Evolutionary conservation across 53 echinoderm and acorn worm species (phyloP), one percentile per base, ranked within the genome.

Genomic region (Arbacia lixula): DNA sequence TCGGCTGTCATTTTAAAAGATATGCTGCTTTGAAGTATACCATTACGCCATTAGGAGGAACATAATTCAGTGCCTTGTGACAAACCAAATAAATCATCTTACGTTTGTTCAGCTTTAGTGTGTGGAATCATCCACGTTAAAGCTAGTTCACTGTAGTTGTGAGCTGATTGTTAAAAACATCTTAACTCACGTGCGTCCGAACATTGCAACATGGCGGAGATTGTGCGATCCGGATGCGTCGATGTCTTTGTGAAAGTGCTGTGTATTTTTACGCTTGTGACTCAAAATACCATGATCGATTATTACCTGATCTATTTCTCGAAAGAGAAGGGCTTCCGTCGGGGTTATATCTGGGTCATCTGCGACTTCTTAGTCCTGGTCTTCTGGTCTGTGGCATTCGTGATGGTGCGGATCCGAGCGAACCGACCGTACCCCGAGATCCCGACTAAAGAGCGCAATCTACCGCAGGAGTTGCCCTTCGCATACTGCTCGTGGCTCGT

Each of bases 401-500:
- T 95, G n/a, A 78, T 71, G 38, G 79, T 87, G 4, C 71, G 92
- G 8, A 67, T 86, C 12, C 73, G 88, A 12, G 64, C 85, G 19
- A 84, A 65, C 10, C 68, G 68, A 36, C 92, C 89, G 5, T 72
- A 83, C 50, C 79, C 89, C n/a, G 89, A 87, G 31, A 66, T 92
- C 20, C 95, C 95, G 26, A 80, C 67, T 4, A 87, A 71, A 30
- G 71, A 85, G 46, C 31, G 85, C 28, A 87, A 95, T 21, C 52
- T 95, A 12, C 65, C 89, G 10, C 50, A 72, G 17, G 95, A 95
- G 63, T 77, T 95, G 19, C 91, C 91, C 0, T 92, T 89, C 61
- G 95, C 95, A 27, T 95, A 95, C 49, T 76, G 86, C 14, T 95
- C 92, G 52, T 95, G 95, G 95, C 75, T 95, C 22, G 60, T 95